Evolutionary conservation across 1,140 invertebrate genomes (phyloP).

Genomic region (Hermatobates lingyangjiaoensis): DNA sequence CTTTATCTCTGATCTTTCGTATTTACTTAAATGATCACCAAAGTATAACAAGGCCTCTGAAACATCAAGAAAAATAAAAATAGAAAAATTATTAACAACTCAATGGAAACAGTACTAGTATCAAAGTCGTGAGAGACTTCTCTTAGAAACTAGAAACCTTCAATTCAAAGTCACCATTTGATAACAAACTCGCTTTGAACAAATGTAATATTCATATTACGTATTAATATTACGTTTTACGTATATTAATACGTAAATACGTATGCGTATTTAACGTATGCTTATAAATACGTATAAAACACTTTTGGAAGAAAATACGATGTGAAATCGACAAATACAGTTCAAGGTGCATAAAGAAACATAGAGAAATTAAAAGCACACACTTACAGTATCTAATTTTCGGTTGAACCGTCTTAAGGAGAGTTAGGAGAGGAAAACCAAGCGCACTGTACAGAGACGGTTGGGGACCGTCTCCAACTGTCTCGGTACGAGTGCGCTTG

Average conservation of each 20-base stretch:
- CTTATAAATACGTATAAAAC: no score
- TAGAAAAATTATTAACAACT: not conserved
- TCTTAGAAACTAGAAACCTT: not conserved
- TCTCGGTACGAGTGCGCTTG: no score
- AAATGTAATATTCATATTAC: not conserved
- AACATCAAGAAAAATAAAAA: slow-evolving; percentile 18
- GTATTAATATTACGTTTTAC: not conserved
- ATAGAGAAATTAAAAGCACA: no score
- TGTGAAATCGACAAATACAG: no score
- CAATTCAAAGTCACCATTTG: not conserved
- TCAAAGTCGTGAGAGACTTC: not conserved
- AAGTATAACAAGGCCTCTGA: slow-evolving; percentile 62
- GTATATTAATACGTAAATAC: not conserved
- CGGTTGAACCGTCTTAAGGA: no score
- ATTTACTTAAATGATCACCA: slow-evolving; percentile 61
- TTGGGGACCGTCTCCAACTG: no score
- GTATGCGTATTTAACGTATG: no score
- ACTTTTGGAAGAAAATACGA: no score
- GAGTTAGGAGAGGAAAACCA: no score
- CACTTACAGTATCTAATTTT: no score
- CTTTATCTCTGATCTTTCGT: slow-evolving; percentile 64
- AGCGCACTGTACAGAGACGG: no score
- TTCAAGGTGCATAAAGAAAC: no score
- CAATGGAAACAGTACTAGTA: not conserved
- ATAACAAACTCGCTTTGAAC: not conserved